phyloP scores from a whole-genome alignment of 2,113 vertebrate species.

The Tyto alba region DNA sequence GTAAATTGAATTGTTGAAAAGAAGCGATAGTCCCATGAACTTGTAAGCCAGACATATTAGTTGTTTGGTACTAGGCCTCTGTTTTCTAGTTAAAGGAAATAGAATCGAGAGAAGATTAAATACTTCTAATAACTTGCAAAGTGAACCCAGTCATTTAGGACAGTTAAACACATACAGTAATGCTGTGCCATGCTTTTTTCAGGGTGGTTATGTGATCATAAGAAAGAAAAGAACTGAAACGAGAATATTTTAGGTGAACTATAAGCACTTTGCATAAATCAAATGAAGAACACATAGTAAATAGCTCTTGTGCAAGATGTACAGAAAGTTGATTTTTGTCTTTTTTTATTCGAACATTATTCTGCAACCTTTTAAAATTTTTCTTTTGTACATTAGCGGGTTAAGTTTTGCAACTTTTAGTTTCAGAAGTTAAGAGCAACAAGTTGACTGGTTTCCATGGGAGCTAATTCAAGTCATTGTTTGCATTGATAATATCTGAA shows the following conservation, averaged over 20 bases:
- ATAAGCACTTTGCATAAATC: not conserved
- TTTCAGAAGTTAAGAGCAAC: slow-evolving; percentile 4
- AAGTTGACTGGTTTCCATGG: slow-evolving; percentile 59
- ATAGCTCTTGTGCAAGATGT: not conserved
- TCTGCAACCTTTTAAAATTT: not conserved
- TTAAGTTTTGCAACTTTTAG: slow-evolving; percentile 17
- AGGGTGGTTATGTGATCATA: not conserved
- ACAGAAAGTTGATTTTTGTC: not conserved
- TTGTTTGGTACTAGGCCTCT: not conserved
- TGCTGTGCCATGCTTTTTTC: not conserved
- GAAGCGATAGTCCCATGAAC: not conserved
- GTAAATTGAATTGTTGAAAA: not conserved
- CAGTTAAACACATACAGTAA: not conserved
- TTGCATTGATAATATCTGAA: not conserved
- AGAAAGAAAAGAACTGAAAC: not conserved
- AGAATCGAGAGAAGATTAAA: not conserved
- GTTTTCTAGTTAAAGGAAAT: not conserved
- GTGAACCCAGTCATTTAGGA: not conserved
- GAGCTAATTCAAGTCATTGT: slow-evolving; percentile 47
- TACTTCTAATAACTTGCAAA: not conserved
- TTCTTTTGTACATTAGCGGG: not conserved
- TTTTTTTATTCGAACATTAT: not conserved
- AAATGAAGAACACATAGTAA: not conserved
- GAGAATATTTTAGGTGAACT: not conserved
- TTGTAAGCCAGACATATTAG: not conserved